A percentile compares a stretch with the other conserved stretches of the same genome.
Conservation (phyloP, 30 jellyfish, hydroid and myxozoan species). For the Hydractinia echinata region DNA sequence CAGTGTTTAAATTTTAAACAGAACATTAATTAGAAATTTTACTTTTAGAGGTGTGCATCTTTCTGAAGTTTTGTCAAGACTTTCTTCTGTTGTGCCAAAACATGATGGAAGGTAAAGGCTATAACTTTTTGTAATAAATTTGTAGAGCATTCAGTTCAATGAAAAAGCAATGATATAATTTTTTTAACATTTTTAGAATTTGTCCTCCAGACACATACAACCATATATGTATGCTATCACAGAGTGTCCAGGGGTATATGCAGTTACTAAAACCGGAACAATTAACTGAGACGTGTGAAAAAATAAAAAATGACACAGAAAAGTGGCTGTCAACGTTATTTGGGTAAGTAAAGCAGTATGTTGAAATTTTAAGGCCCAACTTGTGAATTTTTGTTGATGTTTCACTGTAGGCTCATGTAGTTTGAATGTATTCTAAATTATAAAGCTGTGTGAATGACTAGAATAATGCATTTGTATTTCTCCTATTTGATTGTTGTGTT, state of each 20-base stretch:
- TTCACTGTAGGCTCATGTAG: no score
- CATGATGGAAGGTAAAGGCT: slow-evolving; percentile 6
- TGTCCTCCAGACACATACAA: slow-evolving; percentile 29
- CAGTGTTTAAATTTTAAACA: no score
- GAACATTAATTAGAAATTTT: not conserved
- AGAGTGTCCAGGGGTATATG: slow-evolving; percentile 43
- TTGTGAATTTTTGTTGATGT: no score
- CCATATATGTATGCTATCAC: slow-evolving; percentile 39
- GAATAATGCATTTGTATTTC: no score
- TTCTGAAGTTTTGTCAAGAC: slow-evolving; percentile 33
- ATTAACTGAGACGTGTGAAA: slow-evolving; percentile 10
- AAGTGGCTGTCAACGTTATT: slow-evolving; percentile 50
- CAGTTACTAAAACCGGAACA: slow-evolving; percentile 38
- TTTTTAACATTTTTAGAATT: not conserved
- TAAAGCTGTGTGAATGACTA: no score
- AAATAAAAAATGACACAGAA: slow-evolving; percentile 31
- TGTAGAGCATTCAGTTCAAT: not conserved
- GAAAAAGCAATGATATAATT: not conserved
- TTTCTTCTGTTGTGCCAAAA: not conserved
- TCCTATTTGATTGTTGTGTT: no score
- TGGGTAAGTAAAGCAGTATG: slow-evolving; percentile 39
- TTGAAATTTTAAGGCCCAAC: no score
- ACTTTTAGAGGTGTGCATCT: slow-evolving; percentile 9
- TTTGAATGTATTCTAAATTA: no score
- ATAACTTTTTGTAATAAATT: no score